A percentile compares a stretch with the other conserved stretches of the same genome.
Conservation (phyloP, 1,140 invertebrate genomes). For the Drosophila setifemur region DNA sequence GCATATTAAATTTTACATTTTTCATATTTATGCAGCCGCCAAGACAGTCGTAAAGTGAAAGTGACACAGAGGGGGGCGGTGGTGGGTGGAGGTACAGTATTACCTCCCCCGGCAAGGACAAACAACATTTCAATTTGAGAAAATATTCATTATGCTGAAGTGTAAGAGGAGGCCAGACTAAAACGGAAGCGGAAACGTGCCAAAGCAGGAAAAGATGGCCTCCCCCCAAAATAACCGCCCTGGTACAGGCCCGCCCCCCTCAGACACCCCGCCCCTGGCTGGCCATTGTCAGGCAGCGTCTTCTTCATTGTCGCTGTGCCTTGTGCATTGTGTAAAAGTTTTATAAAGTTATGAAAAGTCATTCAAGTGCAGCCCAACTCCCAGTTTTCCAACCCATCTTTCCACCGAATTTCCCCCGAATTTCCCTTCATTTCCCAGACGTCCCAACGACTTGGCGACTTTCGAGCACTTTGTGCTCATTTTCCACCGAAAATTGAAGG, state of each 20-base stretch:
- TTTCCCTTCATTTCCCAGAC: background rate
- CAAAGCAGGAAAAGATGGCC: slow-evolving; percentile 51
- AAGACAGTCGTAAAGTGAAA: slow-evolving; percentile 71
- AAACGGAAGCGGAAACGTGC: slow-evolving; percentile 77
- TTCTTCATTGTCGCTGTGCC: slow-evolving; percentile 53
- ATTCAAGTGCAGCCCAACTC: slow-evolving; percentile 66
- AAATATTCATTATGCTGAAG: slow-evolving; percentile 79
- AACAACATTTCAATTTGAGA: slow-evolving; percentile 77
- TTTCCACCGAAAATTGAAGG: slow-evolving; percentile 31
- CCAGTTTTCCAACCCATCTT: background rate
- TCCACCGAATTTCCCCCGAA: background rate
- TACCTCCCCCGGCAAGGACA: slow-evolving; percentile 11
- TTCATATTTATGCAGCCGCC: slow-evolving; percentile 75
- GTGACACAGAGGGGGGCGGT: slow-evolving; percentile 44
- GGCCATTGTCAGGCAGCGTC: slow-evolving; percentile 62
- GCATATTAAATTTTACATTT: slow-evolving; percentile 80
- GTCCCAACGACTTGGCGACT: slow-evolving; percentile 57
- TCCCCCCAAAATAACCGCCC: too few relatives aligned
- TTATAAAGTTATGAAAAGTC: slow-evolving; percentile 79
- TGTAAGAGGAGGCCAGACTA: slow-evolving; percentile 47
- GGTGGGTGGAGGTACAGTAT: background rate
- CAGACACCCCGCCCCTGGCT: slow-evolving; percentile 15
- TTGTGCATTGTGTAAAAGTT: slow-evolving; percentile 62
- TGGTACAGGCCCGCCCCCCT: background rate
- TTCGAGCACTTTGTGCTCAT: slow-evolving; percentile 75